Evolutionary conservation across 2,797 vertebrate genomes (phyloP).

Genomic region (Channa striata): DNA sequence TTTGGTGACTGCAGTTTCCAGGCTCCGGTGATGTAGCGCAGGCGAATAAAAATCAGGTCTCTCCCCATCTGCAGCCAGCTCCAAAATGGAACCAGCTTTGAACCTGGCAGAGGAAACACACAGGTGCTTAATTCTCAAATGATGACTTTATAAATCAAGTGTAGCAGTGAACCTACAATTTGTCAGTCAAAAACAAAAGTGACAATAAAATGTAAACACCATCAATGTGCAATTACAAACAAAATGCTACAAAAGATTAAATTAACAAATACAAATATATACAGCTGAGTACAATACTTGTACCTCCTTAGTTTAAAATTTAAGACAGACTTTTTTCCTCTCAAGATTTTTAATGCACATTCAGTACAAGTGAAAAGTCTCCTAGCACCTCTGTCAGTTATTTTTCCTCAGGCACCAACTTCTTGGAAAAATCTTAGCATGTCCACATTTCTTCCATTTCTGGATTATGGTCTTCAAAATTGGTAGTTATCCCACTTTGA

Average conservation of each 20-base stretch:
- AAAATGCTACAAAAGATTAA: background rate
- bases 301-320: no score
- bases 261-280: background rate
- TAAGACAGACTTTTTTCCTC: no score
- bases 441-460: no score
- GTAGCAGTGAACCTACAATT: no score
- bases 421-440: no score
- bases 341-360: no score
- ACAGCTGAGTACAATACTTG: background rate
- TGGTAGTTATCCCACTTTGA: no score
- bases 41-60: slow-evolving; percentile 94
- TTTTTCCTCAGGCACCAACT: no score
- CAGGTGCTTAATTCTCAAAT: slow-evolving; percentile 6
- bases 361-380: no score
- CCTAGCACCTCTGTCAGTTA: no score
- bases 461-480: no score
- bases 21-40: slow-evolving; percentile 95
- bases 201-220: background rate
- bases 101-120: slow-evolving; percentile 84
- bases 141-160: background rate
- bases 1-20: slow-evolving; percentile 88
- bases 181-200: background rate
- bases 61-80: slow-evolving; percentile 99
- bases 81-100: slow-evolving; percentile 98
- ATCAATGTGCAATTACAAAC: background rate